Conservation (phyloP, 2,888 invertebrate species). For the Pediacus dermestoides region DNA sequence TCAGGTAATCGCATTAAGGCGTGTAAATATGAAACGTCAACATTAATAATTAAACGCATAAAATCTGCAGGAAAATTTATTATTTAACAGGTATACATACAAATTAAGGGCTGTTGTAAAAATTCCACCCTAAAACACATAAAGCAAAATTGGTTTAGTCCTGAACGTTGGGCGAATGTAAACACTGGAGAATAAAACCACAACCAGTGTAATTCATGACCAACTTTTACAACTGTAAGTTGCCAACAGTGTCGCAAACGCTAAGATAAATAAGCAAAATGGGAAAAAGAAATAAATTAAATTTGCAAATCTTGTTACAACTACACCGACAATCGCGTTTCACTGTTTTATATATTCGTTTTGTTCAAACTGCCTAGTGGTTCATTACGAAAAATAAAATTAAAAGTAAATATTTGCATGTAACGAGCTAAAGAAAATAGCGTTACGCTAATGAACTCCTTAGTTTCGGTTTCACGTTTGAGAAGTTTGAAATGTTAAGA, state of each 20-base stretch:
- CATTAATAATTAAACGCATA: neutral
- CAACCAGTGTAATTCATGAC: constrained; percentile 31
- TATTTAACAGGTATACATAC: neutral
- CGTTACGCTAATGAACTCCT: too few relatives aligned
- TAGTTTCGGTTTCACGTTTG: too few relatives aligned
- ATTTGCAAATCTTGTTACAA: constrained; percentile 30
- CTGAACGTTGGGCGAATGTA: neutral
- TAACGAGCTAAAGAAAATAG: too few relatives aligned
- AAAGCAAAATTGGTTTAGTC: constrained; percentile 1
- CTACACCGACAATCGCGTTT: too few relatives aligned
- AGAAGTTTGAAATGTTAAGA: too few relatives aligned
- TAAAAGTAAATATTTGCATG: too few relatives aligned
- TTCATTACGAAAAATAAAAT: too few relatives aligned
- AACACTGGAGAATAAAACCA: constrained; percentile 22
- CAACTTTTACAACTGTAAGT: constrained; percentile 33
- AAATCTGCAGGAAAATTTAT: neutral
- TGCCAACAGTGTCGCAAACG: constrained; percentile 29
- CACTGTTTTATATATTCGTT: too few relatives aligned
- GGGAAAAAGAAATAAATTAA: constrained; percentile 29
- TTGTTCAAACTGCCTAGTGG: too few relatives aligned
- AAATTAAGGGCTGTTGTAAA: constrained; percentile 2
- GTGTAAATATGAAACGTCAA: too few relatives aligned
- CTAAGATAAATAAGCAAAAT: constrained; percentile 29
- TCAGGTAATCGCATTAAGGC: too few relatives aligned
- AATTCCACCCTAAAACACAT: constrained; percentile 2